A percentile compares a stretch with the other conserved stretches of the same genome.
These are phyloP conservation scores for Melanargia galathea DNA, from an alignment of 2,888 invertebrate genomes.

Conservation along the genomic window DNA sequence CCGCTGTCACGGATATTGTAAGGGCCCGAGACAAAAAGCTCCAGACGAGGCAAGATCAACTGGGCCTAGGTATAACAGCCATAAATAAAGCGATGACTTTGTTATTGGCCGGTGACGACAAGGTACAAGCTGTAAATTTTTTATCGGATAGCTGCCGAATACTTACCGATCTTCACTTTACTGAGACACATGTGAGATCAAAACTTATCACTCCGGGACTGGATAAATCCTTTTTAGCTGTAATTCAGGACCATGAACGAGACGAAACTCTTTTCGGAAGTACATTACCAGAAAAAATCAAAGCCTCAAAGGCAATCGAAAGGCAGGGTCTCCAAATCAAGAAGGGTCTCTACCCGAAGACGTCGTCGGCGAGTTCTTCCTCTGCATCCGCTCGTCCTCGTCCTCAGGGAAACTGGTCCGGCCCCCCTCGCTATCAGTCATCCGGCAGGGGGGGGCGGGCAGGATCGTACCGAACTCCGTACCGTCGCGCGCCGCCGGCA, in stretches of 20 bases:
- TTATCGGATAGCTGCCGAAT: too few species aligned
- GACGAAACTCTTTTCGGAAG: slow-evolving; percentile 22
- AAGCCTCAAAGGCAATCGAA: not conserved
- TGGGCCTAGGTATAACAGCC: slow-evolving; percentile 33
- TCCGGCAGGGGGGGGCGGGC: not conserved
- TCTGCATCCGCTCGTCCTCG: not conserved
- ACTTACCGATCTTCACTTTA: too few species aligned
- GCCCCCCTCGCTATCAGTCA: not conserved
- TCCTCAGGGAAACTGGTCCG: slow-evolving; percentile 4
- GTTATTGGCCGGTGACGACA: slow-evolving; percentile 24
- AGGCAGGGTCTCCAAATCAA: too few species aligned
- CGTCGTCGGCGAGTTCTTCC: not conserved
- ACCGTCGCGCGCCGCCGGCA: not conserved
- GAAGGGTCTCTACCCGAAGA: too few species aligned
- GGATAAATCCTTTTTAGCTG: too few species aligned
- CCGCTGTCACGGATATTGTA: slow-evolving; percentile 25
- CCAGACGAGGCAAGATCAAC: slow-evolving; percentile 28
- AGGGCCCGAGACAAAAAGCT: slow-evolving; percentile 31
- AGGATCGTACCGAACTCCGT: not conserved
- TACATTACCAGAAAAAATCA: slow-evolving; percentile 6
- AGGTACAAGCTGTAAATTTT: slow-evolving; percentile 29
- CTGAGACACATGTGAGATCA: too few species aligned
- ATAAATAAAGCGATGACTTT: slow-evolving; percentile 32
- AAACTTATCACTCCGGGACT: too few species aligned
- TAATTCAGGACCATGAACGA: slow-evolving; percentile 12